Evolutionary conservation across 2,888 invertebrate species (phyloP).

Genomic region (Hoplodrina ambigua): DNA sequence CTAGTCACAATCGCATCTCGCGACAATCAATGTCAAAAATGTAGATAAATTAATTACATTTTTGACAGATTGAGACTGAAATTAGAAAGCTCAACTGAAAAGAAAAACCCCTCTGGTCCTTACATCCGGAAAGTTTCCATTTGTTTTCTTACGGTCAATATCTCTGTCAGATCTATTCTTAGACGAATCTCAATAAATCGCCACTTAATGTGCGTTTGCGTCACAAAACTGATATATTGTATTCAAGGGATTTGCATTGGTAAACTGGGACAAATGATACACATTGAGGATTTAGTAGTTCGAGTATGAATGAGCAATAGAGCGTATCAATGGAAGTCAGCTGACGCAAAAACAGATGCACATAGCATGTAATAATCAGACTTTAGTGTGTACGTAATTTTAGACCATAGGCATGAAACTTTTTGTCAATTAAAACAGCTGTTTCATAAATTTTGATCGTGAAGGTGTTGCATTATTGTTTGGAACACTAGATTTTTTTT

Average conservation of each 20-base stretch:
- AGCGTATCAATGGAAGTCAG: constrained; percentile 4
- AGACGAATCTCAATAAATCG: constrained; percentile 53
- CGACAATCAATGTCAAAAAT: too few relatives aligned
- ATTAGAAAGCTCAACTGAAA: too few relatives aligned
- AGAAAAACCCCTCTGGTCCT: not conserved
- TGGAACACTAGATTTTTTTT: too few relatives aligned
- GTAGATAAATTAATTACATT: too few relatives aligned
- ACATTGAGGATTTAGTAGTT: constrained; percentile 32
- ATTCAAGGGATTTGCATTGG: constrained; percentile 60
- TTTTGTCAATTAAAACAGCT: too few relatives aligned
- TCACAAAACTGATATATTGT: constrained; percentile 61
- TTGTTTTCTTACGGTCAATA: constrained; percentile 16
- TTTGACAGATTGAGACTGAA: too few relatives aligned
- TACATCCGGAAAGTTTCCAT: not conserved
- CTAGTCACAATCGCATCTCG: too few relatives aligned
- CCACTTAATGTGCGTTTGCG: constrained; percentile 54
- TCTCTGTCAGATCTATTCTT: constrained; percentile 43
- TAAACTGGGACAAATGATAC: constrained; percentile 53
- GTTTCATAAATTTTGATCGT: too few relatives aligned
- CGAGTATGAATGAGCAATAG: constrained; percentile 31
- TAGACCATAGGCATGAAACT: too few relatives aligned
- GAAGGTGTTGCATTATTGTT: too few relatives aligned
- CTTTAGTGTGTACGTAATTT: too few relatives aligned
- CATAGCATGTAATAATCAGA: constrained; percentile 4
- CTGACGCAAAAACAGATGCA: not conserved